Base-by-base conservation (phyloP, 2,113 vertebrate genomes). In the Terrapene triunguis region DNA sequence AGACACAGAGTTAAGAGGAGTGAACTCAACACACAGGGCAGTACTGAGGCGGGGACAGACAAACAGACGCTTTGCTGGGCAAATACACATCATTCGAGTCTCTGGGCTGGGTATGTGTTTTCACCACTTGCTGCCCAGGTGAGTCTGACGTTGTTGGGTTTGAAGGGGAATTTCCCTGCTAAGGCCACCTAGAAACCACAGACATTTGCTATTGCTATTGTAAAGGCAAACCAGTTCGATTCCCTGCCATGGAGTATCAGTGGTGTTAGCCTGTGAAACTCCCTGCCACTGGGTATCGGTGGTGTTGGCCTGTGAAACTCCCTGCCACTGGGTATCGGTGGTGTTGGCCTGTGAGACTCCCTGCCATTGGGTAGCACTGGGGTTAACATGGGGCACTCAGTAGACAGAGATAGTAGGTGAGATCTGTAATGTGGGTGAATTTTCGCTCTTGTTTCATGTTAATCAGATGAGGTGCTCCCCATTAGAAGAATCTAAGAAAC, bases 71-170 rank as follows among this genome's bases (percentile, higher is more conserved):
- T 57, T 69, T 69, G 35, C 62, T n/a, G 62, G 14, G 27, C 16
- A 69, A 69, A n/a, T 8, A 69, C 32, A n/a, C 7, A 7, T 16
- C 35, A 8, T 21, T 35, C 4, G 4, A 19, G 8, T 69, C 32
- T 65, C 32, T 35, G 17, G 8, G 35, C 35, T n/a, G 32, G 32
- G 32, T 35, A 9, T 8, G 17, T 69, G 17, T 69, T 69, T 9
- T 5, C 16, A n/a, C 8, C 35, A 19, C 8, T 16, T 9, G 16
- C 65, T 69, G 17, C 65, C 35, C 35, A 69, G 65, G 65, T 69
- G 17, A n/a, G 65, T n/a, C 8, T 2, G 19, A 69, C 17, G 1
- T n/a, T 4, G 2, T 19, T 69, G 35, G 35, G 8, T 19, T 8
- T 69, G 35, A n/a, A 19, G 65, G 35, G 65, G 17, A 69, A 69